These are phyloP conservation scores for Pheosia gnoma DNA, from an alignment of 2,888 invertebrate species.

Conservation along the genomic window DNA sequence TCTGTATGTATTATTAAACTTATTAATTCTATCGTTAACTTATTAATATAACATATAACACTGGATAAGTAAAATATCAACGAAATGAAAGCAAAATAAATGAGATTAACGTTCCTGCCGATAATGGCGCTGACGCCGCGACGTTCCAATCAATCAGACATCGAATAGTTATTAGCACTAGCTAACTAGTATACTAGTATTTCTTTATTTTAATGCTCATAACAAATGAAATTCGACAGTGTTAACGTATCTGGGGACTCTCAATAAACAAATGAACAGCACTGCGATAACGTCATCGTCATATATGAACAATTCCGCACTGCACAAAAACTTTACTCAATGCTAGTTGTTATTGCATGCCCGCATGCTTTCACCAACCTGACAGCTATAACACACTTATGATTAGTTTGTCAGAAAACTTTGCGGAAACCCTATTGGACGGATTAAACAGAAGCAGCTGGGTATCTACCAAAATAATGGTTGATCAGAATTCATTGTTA, in stretches of 20 bases:
- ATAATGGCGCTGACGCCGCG: background rate
- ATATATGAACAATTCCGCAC: constrained; percentile 46
- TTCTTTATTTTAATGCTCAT: constrained; percentile 13
- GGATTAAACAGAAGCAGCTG: background rate
- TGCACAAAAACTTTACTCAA: constrained; percentile 52
- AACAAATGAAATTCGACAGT: constrained; percentile 20
- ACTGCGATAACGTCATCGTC: constrained; percentile 35
- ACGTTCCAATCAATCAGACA: constrained; percentile 9
- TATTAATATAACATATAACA: background rate
- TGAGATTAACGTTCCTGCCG: constrained; percentile 4
- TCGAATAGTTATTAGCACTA: constrained; percentile 15
- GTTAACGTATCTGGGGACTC: constrained; percentile 19
- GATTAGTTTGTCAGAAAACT: constrained; percentile 36
- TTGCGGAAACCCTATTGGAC: constrained; percentile 8
- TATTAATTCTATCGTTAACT: background rate
- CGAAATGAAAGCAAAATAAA: constrained; percentile 1
- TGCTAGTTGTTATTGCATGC: constrained; percentile 56
- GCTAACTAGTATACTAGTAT: constrained; percentile 8
- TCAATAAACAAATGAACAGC: constrained; percentile 52
- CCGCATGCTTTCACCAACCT: constrained; percentile 45
- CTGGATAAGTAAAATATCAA: background rate
- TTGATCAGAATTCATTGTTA: background rate
- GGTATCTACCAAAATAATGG: background rate
- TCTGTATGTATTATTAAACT: background rate
- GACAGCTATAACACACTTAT: constrained; percentile 31